Evolutionary conservation across 2,888 invertebrate genomes (phyloP), one percentile per base, ranked within the genome.

Genomic region (Ichneumoninae sp.): DNA sequence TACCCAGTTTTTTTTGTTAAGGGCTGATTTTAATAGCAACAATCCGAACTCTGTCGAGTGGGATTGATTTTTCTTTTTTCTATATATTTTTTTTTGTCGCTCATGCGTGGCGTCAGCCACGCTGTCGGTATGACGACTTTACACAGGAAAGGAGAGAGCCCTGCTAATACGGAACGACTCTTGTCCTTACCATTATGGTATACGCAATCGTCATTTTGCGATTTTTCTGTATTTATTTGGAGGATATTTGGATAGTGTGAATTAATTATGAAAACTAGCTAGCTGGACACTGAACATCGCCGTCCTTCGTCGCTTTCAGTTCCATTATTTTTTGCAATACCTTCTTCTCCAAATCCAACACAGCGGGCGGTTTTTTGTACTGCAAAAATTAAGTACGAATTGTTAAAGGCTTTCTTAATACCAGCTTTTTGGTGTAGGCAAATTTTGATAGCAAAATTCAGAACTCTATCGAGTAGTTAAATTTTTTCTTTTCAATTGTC

Each of bases 331-430:
- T 92, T 26, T 91, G 88, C 40, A 94, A 86, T 26, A 94, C 83
- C 78, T 90, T 89, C 79, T 96, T 96, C 89, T 98, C 97, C 95
- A 97, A 95, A 47, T 96, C 95, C 65, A 96, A 89, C 0, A 97
- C 93, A 86, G 95, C 95, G 83, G 95, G 95, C 0, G 97, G 97
- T 91, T 98, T 98, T 90, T 96, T 96, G 90, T 97, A 97, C 96
- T 97, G 94, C 33, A 13, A 19, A 57, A 69, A 33, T 26, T 6
- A 13, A 65, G 70, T 65, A 33, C 26, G 65, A 13, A 71, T 63
- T 65, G 52, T 65, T 52, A 70, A 66, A 80, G 16, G 16, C 44
- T 44, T 44, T 47, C 13, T 16, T 16, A 47, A 16, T 5, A 47
- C 16, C 13, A 47, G 44, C 40, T 40, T 40, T 16, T 3, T 47